Conservation (phyloP, 2,113 vertebrate species). For the Nothoprocta pentlandii region DNA sequence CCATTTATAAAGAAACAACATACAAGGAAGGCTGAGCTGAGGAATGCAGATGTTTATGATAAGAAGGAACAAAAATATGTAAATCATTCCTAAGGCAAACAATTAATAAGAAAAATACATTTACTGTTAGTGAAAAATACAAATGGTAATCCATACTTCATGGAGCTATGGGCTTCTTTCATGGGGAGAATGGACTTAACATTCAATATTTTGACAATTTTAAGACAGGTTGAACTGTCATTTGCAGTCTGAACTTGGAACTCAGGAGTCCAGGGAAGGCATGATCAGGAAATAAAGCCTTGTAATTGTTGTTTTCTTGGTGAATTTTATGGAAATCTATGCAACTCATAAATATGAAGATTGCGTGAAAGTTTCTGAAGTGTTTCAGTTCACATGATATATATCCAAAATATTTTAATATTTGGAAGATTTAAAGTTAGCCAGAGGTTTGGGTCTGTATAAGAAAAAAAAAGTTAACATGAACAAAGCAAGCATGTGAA, state of each 20-base stretch:
- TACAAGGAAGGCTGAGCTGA: conserved; percentile 91
- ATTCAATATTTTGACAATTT: conserved; percentile 81
- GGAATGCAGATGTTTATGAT: conserved; percentile 92
- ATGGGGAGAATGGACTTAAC: conserved; percentile 83
- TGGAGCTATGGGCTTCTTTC: conserved; percentile 86
- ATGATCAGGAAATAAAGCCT: conserved; percentile 82
- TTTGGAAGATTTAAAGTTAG: conserved; percentile 79
- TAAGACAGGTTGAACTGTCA: conserved; percentile 83
- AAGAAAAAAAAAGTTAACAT: conserved; percentile 84
- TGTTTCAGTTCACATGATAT: conserved; percentile 80
- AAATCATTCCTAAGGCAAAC: conserved; percentile 93
- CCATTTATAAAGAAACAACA: conserved; percentile 91
- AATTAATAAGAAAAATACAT: conserved; percentile 92
- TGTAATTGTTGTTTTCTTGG: conserved; percentile 79
- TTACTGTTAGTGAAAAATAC: conserved; percentile 91
- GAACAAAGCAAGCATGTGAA: conserved; percentile 83
- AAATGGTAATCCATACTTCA: conserved; percentile 87
- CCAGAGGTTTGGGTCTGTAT: conserved; percentile 84
- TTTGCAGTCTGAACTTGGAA: conserved; percentile 82
- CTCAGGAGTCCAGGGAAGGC: conserved; percentile 80
- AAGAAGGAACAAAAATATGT: conserved; percentile 92
- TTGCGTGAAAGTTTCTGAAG: conserved; percentile 78
- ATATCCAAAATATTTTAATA: conserved; percentile 80
- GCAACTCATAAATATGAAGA: conserved; percentile 81
- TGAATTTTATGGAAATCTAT: conserved; percentile 82